Conservation (phyloP, 2,797 vertebrate species). For the Artibeus jamaicensis region DNA sequence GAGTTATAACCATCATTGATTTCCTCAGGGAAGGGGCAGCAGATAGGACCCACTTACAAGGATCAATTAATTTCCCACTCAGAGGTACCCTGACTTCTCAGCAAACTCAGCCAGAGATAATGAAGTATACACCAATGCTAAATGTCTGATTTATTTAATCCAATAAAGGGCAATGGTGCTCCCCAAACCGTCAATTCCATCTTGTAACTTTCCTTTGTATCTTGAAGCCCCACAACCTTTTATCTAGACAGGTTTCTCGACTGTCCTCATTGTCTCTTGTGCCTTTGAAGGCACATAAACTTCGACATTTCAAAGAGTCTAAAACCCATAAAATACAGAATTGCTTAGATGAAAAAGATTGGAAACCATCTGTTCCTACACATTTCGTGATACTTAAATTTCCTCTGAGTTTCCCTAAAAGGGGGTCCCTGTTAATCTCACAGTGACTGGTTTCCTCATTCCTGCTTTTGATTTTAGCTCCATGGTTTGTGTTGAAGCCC, state of each 20-base stretch:
- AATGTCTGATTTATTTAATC: conserved; percentile 13
- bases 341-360: not conserved
- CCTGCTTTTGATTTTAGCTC: not conserved
- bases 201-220: not conserved
- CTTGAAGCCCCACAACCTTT: not conserved
- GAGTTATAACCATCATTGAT: not conserved
- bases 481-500: not conserved
- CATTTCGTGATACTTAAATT: not conserved
- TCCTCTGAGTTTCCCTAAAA: not conserved
- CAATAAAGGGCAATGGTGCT: conserved; percentile 68
- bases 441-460: not conserved
- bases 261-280: not conserved
- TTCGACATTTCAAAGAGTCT: not conserved
- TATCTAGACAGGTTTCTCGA: not conserved
- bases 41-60: not conserved
- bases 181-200: not conserved
- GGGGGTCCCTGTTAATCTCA: not conserved
- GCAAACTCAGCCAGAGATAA: conserved; percentile 19
- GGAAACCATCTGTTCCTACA: not conserved
- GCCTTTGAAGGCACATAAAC: not conserved
- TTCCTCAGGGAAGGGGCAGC: not conserved
- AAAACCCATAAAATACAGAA: not conserved
- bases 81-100: not conserved
- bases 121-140: not conserved
- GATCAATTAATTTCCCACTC: not conserved